phyloP scores from a whole-genome alignment of 2,888 invertebrate species.

The Acleris cristana region DNA sequence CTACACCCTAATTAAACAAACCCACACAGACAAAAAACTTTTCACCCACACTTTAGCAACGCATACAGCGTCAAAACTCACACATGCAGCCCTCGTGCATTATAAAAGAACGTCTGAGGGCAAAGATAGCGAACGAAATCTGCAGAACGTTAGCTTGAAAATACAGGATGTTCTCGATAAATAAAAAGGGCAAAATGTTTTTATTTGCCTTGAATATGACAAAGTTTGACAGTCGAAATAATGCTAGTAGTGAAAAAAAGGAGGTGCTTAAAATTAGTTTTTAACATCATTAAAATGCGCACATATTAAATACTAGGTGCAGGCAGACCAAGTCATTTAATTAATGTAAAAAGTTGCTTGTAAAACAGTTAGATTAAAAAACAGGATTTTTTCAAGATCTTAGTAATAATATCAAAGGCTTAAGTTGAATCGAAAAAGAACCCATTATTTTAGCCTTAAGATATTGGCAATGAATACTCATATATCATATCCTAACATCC shows the following conservation, averaged over 20 bases:
- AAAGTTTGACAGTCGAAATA: too few relatives aligned
- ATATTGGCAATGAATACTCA: background rate
- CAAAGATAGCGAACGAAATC: constrained; percentile 72
- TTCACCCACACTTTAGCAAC: constrained; percentile 8
- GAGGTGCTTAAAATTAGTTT: too few relatives aligned
- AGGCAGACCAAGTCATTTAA: too few relatives aligned
- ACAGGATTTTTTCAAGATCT: too few relatives aligned
- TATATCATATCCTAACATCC: constrained; percentile 20
- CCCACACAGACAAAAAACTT: too few relatives aligned
- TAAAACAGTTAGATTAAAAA: too few relatives aligned
- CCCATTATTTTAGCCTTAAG: background rate
- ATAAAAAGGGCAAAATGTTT: background rate
- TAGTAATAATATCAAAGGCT: too few relatives aligned
- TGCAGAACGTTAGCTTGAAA: constrained; percentile 40
- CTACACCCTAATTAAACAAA: constrained; percentile 13
- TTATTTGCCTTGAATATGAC: too few relatives aligned
- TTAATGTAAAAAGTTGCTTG: too few relatives aligned
- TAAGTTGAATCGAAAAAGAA: background rate
- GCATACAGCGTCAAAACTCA: constrained; percentile 38
- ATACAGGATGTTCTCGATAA: constrained; percentile 25
- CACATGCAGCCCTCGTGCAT: constrained; percentile 54
- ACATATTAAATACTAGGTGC: too few relatives aligned
- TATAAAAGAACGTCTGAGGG: constrained; percentile 59
- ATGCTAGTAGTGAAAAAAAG: too few relatives aligned
- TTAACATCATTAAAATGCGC: too few relatives aligned